Conservation (phyloP, 92 coral and sea anemone species). For the Galaxea fascicularis region DNA sequence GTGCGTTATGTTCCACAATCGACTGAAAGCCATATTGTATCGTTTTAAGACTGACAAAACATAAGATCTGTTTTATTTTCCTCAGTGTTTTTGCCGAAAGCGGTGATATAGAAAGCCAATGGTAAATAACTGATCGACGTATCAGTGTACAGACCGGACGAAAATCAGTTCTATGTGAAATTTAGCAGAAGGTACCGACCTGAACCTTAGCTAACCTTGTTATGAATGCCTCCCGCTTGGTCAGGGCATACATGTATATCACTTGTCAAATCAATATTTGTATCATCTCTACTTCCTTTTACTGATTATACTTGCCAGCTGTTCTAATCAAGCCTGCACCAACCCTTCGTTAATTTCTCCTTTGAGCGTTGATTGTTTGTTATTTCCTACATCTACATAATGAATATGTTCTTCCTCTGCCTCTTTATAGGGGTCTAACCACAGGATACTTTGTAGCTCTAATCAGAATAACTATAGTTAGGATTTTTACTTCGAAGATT, state of each 20-base stretch:
- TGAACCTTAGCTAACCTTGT: background rate
- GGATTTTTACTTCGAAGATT: too few species aligned
- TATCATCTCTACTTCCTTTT: conserved; percentile 14
- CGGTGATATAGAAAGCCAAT: background rate
- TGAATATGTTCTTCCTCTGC: too few species aligned
- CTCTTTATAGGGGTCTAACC: too few species aligned
- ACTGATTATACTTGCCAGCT: background rate
- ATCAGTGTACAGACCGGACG: background rate
- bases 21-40: background rate
- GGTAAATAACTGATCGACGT: background rate
- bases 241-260: conserved; percentile 16
- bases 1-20: background rate
- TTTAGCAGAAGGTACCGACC: background rate
- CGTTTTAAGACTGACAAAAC: background rate
- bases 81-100: background rate
- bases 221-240: conserved; percentile 1
- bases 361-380: background rate
- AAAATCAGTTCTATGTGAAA: background rate
- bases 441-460: too few species aligned
- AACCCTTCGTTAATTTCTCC: background rate
- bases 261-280: conserved; percentile 3
- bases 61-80: background rate
- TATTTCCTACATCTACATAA: background rate
- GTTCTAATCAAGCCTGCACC: background rate
- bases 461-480: too few species aligned